Conservation (phyloP, 1,140 invertebrate species). For the Cydia splendana region DNA sequence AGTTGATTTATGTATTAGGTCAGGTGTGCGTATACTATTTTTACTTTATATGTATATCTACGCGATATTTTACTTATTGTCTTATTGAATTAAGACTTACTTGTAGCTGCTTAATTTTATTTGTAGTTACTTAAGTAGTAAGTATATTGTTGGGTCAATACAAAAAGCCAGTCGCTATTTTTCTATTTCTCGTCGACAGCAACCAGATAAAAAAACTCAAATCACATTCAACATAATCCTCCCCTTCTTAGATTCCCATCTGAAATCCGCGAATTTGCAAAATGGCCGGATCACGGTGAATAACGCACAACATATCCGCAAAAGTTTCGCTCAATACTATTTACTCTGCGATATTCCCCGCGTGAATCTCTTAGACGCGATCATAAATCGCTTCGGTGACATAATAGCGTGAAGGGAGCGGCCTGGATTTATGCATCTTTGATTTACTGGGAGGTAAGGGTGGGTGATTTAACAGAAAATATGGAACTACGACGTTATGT, state of each 20-base stretch:
- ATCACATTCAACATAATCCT: not conserved
- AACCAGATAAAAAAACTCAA: too few species aligned
- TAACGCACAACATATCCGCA: conserved; percentile 19
- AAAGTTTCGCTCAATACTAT: conserved; percentile 56
- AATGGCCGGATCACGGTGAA: conserved; percentile 27
- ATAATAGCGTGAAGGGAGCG: conserved; percentile 73
- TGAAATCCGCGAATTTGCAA: not conserved
- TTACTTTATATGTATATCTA: too few species aligned
- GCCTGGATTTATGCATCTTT: conserved; percentile 73
- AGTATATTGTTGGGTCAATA: too few species aligned
- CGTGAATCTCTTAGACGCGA: conserved; percentile 72
- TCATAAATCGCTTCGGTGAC: conserved; percentile 76
- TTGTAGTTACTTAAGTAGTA: too few species aligned
- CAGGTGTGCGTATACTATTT: not conserved
- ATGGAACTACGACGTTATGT: too few species aligned
- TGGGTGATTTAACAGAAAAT: not conserved
- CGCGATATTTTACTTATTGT: too few species aligned
- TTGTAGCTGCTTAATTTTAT: too few species aligned
- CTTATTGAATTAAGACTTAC: too few species aligned
- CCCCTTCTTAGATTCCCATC: conserved; percentile 26
- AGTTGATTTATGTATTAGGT: conserved; percentile 36
- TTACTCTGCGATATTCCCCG: conserved; percentile 59
- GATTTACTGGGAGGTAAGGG: conserved; percentile 61
- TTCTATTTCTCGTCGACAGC: too few species aligned
- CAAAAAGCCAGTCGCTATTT: too few species aligned